A percentile compares a stretch with the other conserved stretches of the same genome.
These are phyloP conservation scores for Hyperopisus bebe DNA, from an alignment of 2,113 vertebrate species.

Conservation along the genomic window DNA sequence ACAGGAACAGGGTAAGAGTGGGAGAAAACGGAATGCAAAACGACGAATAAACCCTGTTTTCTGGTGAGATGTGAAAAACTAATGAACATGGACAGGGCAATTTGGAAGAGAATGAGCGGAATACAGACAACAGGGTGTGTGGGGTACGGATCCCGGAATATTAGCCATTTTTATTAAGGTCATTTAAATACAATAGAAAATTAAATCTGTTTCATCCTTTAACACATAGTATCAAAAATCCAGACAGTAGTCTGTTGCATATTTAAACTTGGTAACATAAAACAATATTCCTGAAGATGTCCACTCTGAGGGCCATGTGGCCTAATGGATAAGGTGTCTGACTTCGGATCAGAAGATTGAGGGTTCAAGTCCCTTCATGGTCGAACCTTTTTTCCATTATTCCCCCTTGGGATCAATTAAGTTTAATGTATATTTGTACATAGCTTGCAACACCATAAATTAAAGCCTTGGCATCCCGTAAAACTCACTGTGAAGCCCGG, in stretches of 20 bases:
- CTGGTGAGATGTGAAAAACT: neutral
- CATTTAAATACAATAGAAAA: neutral
- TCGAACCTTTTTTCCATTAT: neutral
- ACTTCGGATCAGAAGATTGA: neutral
- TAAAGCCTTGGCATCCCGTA: neutral
- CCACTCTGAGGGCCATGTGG: neutral
- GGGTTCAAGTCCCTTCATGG: neutral
- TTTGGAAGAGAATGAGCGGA: neutral
- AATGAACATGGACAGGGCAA: neutral
- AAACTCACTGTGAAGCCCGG: neutral
- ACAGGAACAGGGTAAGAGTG: neutral
- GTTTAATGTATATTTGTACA: neutral
- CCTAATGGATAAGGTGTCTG: neutral
- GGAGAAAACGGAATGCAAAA: neutral
- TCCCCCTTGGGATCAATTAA: neutral
- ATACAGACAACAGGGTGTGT: neutral
- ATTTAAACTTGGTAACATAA: constrained; percentile 55
- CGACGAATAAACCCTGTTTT: neutral
- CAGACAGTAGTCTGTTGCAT: constrained; percentile 41
- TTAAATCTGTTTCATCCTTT: neutral
- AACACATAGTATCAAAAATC: neutral
- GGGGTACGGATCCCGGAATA: neutral
- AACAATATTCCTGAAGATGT: constrained; percentile 36
- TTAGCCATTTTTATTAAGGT: neutral
- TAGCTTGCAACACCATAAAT: neutral